Evolutionary conservation across 2,113 vertebrate genomes (phyloP).

Genomic region (Laticauda colubrina): DNA sequence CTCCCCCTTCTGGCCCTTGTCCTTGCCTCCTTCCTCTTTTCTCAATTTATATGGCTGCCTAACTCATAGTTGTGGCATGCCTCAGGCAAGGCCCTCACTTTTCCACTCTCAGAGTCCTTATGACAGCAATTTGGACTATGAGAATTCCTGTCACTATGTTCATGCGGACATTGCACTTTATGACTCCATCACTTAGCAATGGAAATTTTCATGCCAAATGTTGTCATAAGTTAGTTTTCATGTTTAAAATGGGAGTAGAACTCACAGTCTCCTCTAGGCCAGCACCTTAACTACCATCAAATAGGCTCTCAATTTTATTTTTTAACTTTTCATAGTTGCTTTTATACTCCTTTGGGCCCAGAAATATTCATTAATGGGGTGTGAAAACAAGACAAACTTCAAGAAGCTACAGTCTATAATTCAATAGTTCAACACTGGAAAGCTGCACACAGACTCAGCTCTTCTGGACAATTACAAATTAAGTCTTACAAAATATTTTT

Average conservation of each 20-base stretch:
- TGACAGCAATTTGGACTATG: not conserved
- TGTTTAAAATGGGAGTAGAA: not conserved
- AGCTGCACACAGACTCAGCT: not conserved
- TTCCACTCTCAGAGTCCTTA: not conserved
- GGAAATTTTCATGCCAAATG: not conserved
- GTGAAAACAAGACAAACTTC: not conserved
- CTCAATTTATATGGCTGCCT: not conserved
- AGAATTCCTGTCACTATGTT: not conserved
- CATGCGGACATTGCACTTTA: not conserved
- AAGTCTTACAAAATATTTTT: not conserved
- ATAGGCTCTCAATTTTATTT: not conserved
- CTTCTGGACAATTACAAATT: not conserved
- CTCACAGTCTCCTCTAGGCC: not conserved
- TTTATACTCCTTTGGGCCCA: not conserved
- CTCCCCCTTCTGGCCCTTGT: no score
- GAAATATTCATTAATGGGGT: not conserved
- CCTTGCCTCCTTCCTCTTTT: not conserved
- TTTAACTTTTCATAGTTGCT: not conserved
- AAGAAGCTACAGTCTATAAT: not conserved
- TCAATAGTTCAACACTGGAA: not conserved
- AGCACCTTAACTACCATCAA: not conserved
- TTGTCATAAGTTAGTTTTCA: not conserved
- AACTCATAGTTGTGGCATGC: not conserved
- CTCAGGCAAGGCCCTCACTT: not conserved
- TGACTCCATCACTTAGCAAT: not conserved